Evolutionary conservation across 2,888 invertebrate species (phyloP), one percentile per base, ranked within the genome.

Genomic region (Syrphus vitripennis): DNA sequence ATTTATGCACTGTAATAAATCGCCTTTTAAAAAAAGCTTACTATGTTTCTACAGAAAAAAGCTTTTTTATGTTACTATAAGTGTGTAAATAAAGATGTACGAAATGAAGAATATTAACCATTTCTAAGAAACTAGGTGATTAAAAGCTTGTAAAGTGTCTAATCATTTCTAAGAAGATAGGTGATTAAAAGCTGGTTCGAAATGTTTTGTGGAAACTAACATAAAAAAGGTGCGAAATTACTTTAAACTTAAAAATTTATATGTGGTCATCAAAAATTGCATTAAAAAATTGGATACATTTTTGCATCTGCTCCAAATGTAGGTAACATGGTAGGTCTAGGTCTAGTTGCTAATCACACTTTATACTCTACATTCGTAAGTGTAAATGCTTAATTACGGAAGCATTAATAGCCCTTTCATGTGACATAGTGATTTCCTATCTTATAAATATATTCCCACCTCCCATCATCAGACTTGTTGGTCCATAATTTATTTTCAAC

Each of bases 321-420:
- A n/a, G n/a, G n/a, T n/a, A n/a, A n/a, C n/a, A n/a, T n/a, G n/a
- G n/a, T n/a, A n/a, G n/a, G n/a, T n/a, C n/a, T n/a, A n/a, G n/a
- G n/a, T n/a, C n/a, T 40, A 14, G 14, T n/a, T 50, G 14, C 2
- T 14, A 10, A 5, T 1, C 10, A 10, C 1, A 4, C 50, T 6
- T 19, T 31, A 16, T n/a, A 55, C 55, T 4, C 5, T n/a, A 34
- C 16, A 24, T 26, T 29, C 1, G 3, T 2, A 26, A 63, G 4
- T 26, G 16, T 24, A 26, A 67, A 7, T 37, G 53, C 63, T 74
- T 74, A 69, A 78, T 78, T 83, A 55, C 61, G 61, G 78, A 83
- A 83, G 55, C 45, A 69, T 50, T 69, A 63, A 40, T 12, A 24
- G 29, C 69, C 77, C 70, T 70, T 75, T 37, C 34, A 65, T 26